Base-by-base conservation (phyloP, 1,140 invertebrate species). In the Euura saliciscinereae region DNA sequence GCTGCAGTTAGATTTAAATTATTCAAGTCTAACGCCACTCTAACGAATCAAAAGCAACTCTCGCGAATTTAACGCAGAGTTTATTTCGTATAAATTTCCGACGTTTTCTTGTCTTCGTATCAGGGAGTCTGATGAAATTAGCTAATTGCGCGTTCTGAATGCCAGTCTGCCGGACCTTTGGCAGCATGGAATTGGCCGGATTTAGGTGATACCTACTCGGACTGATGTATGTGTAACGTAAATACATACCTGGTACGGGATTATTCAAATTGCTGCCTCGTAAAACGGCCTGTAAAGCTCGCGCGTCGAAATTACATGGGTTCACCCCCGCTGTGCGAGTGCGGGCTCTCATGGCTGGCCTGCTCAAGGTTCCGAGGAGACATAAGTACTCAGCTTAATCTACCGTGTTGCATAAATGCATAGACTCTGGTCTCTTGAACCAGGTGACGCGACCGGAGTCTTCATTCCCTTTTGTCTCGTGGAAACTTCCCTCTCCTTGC, bases 391-490 rank as follows among this genome's bases (percentile, higher is more conserved):
- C 71, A 74, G 76, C 76, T 80, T 78, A 79, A 80, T 80, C 76
- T 76, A 80, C 76, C 75, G 75, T 76, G 77, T 79, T 79, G 78
- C 77, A 79, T 80, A 80, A 80, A 79, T 79, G 74, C 78, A 80
- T 80, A 79, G 79, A 78, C 73, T 74, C 71, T 70, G 69, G 73
- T 71, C 71, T 66, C 64, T 68, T 74, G 66, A 78, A 73, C 73
- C 70, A 68, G 69, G 73, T 74, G 68, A 73, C 74, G 71, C 73
- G 66, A 74, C 10, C 51, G 51, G 51, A 59, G 28, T 28, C 28
- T 1, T 28, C 28, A 28, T 28, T 1, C 28, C 28, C 28, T 28
- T 28, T 28, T 28, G 28, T 28, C 28, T 28, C 42, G 66, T 8
- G 11, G 66, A 75, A 71, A 77, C 65, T 73, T 76, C 73, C 66